These are phyloP conservation scores for Charaxes varanes DNA, from an alignment of 1,140 invertebrate species.

Conservation along the genomic window DNA sequence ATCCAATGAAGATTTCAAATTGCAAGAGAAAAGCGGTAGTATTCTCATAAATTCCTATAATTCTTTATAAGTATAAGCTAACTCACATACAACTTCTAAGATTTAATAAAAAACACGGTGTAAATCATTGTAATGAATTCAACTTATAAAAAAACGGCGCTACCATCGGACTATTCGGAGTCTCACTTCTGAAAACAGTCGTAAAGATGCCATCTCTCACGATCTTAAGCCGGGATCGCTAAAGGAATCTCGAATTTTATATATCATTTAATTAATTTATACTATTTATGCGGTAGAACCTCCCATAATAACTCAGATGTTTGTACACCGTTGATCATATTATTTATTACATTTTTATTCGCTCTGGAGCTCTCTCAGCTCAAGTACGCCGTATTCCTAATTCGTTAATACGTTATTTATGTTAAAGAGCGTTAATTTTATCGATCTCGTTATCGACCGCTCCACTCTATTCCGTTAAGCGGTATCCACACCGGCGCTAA, in stretches of 20 bases:
- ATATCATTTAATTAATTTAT: constrained; percentile 5
- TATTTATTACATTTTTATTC: constrained; percentile 1
- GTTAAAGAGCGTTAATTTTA: constrained; percentile 3
- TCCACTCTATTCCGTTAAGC: background rate
- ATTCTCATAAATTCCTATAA: no score
- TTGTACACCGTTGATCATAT: constrained; percentile 2
- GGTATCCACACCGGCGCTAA: no score
- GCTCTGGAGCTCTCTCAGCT: background rate
- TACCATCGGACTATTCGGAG: no score
- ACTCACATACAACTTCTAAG: no score
- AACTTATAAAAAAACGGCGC: no score
- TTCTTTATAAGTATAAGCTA: no score
- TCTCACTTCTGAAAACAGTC: no score
- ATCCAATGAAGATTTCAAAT: no score
- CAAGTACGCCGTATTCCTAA: background rate
- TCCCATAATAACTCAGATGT: constrained; percentile 2
- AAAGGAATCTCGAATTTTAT: constrained; percentile 3
- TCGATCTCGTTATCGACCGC: constrained; percentile 1
- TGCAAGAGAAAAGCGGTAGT: no score
- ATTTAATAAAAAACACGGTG: no score
- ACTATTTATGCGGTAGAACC: constrained; percentile 1
- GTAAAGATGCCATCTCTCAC: background rate
- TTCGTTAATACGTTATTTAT: constrained; percentile 6
- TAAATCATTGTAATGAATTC: no score
- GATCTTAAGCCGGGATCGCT: background rate